Percentiles rank a stretch among this genome's conserved stretches.
phyloP scores from a whole-genome alignment of 2,797 vertebrate genomes.

The Calcarius lapponicus region DNA sequence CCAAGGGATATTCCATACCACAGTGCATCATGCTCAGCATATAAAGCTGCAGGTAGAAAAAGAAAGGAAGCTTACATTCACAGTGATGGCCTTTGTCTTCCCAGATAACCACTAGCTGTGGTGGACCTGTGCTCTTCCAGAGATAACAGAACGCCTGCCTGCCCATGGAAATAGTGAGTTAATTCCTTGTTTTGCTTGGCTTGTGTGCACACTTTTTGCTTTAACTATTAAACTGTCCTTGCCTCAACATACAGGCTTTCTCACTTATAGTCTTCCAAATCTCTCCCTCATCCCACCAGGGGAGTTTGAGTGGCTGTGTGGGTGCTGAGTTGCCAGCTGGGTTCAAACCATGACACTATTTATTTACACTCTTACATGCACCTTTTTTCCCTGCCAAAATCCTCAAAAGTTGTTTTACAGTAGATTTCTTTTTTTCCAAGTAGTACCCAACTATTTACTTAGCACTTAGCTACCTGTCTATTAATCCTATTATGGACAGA shows the following conservation, averaged over 20 bases:
- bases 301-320: background rate
- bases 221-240: background rate
- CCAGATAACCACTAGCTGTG: background rate
- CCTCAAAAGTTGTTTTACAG: background rate
- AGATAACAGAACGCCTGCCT: background rate
- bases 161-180: background rate
- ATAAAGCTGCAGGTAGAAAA: background rate
- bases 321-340: background rate
- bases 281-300: background rate
- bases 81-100: background rate
- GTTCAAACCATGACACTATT: background rate
- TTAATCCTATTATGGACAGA: background rate
- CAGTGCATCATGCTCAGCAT: accelerated
- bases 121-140: background rate
- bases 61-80: background rate
- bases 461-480: background rate
- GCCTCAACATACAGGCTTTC: background rate
- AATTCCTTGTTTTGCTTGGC: background rate
- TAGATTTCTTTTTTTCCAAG: background rate
- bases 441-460: background rate
- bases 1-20: background rate
- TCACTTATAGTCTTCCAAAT: background rate
- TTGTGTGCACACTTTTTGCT: background rate
- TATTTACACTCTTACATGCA: background rate
- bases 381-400: background rate